A percentile compares a stretch with the other conserved stretches of the same genome.
Evolutionary conservation across 1,140 invertebrate species (phyloP).

Genomic region (Centruroides vittatus): DNA sequence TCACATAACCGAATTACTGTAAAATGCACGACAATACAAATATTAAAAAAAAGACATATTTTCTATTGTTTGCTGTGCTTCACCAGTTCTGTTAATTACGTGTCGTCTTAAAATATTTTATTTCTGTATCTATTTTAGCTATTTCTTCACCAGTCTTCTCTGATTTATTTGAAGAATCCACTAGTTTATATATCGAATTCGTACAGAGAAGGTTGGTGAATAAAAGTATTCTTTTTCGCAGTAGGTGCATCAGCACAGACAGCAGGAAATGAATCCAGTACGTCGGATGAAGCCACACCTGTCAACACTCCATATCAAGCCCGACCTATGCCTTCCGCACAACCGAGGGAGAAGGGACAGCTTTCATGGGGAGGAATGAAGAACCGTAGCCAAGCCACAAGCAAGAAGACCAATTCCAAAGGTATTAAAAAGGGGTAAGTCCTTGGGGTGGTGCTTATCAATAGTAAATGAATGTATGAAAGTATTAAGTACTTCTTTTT

Average conservation of each 20-base stretch:
- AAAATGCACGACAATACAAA: too few species aligned
- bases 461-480: background rate
- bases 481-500: background rate
- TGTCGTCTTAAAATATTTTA: too few species aligned
- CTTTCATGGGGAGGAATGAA: conserved; percentile 11
- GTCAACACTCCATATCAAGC: conserved; percentile 13
- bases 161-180: too few species aligned
- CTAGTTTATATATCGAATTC: too few species aligned
- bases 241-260: conserved; percentile 12
- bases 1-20: too few species aligned
- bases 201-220: background rate
- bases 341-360: conserved; percentile 7
- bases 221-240: background rate
- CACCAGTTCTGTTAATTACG: too few species aligned
- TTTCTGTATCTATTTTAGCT: too few species aligned
- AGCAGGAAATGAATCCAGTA: conserved; percentile 7
- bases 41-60: too few species aligned
- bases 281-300: conserved; percentile 15
- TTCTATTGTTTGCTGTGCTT: too few species aligned
- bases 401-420: conserved; percentile 13
- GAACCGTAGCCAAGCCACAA: conserved; percentile 1
- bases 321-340: conserved; percentile 7
- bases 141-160: too few species aligned
- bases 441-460: background rate
- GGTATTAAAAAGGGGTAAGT: conserved; percentile 16